phyloP scores from a whole-genome alignment of 2,797 vertebrate species.

The Rhinella marina region DNA sequence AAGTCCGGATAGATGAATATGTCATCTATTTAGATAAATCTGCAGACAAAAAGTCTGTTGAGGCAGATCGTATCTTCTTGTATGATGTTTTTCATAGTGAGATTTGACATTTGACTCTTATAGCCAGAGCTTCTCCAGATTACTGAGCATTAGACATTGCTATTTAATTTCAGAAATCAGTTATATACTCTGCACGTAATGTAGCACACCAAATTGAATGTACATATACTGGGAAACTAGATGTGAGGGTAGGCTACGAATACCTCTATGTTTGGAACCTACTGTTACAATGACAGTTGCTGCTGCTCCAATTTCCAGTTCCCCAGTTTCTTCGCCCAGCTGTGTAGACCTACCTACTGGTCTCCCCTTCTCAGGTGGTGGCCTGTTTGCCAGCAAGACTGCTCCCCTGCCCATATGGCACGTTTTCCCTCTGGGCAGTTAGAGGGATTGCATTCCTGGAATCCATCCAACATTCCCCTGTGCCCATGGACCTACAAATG shows the following conservation, averaged over 20 bases:
- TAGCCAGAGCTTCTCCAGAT: background rate
- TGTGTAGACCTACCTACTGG: no score
- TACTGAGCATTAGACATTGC: background rate
- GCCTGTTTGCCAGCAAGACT: no score
- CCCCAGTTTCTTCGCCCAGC: no score
- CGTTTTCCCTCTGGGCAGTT: no score
- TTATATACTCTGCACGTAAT: background rate
- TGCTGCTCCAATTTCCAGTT: no score
- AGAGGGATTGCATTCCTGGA: no score
- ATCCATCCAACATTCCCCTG: no score
- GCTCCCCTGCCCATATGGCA: no score
- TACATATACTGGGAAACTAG: background rate
- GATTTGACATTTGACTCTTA: constrained; percentile 12
- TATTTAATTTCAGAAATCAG: background rate
- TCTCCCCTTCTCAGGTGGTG: no score
- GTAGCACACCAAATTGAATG: no score
- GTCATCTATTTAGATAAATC: constrained; percentile 19
- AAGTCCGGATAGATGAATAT: constrained; percentile 12
- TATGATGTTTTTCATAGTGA: constrained; percentile 1
- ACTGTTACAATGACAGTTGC: background rate
- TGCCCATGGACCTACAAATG: no score
- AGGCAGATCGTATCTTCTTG: constrained; percentile 11
- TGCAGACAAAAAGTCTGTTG: constrained; percentile 3
- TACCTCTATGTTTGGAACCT: background rate
- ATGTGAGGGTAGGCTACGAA: background rate